Percentiles rank a stretch among this genome's conserved stretches.
Conservation (phyloP, 2,797 vertebrate genomes). For the Hyperoplus lanceolatus region DNA sequence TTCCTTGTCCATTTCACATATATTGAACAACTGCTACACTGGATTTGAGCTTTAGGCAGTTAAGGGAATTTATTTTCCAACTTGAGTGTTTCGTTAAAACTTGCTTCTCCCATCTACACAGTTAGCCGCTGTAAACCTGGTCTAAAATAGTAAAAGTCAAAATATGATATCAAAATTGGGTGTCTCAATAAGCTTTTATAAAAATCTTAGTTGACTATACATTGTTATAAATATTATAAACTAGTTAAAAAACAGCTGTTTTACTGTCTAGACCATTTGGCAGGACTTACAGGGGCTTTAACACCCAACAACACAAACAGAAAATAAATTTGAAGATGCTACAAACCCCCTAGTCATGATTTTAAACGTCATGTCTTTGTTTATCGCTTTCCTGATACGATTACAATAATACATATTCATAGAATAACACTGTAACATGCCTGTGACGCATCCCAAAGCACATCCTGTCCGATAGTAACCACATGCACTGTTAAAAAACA, state of each 20-base stretch:
- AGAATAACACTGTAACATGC: conserved; percentile 14
- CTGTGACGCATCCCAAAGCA: conserved; percentile 45
- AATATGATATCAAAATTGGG: no score
- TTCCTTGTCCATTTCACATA: not conserved
- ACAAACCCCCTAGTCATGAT: not conserved
- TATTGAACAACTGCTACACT: not conserved
- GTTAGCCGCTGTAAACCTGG: not conserved
- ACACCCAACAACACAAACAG: not conserved
- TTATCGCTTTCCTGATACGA: not conserved
- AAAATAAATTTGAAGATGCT: not conserved
- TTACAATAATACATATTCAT: not conserved
- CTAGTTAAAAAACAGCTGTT: no score
- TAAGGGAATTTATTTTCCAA: not conserved
- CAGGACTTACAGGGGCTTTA: not conserved
- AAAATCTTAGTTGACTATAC: no score
- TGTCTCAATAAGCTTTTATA: no score
- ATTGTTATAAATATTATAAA: no score
- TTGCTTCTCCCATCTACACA: not conserved
- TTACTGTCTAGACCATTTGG: no score
- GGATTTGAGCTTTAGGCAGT: not conserved
- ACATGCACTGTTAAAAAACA: conserved; percentile 64
- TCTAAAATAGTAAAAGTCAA: no score
- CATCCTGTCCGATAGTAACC: conserved; percentile 23
- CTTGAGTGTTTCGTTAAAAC: not conserved
- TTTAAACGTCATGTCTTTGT: conserved; percentile 1